Percentiles rank a stretch among this genome's conserved stretches.
These are phyloP conservation scores for Podarcis cretensis DNA, from an alignment of 2,113 vertebrate species.

Conservation along the genomic window DNA sequence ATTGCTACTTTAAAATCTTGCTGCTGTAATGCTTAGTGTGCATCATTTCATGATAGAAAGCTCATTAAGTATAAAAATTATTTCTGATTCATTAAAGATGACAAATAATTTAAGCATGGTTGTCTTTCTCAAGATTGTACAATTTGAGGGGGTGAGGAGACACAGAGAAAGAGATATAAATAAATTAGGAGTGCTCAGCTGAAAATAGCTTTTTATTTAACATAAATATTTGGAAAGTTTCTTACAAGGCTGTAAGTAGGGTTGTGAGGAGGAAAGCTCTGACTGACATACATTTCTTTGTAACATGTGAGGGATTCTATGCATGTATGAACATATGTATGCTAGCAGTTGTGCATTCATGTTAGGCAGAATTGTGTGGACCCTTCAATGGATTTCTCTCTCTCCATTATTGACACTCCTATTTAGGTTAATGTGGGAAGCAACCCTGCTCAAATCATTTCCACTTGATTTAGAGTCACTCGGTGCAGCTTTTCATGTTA, in stretches of 20 bases:
- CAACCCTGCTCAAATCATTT: background rate
- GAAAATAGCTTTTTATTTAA: background rate
- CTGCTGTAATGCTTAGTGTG: constrained; percentile 10
- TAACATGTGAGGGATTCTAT: background rate
- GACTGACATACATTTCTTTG: background rate
- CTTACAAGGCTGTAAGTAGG: background rate
- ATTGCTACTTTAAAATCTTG: constrained; percentile 1
- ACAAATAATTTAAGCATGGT: background rate
- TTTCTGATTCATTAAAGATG: constrained; percentile 35
- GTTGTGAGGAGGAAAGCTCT: too few species aligned
- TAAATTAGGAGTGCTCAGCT: background rate
- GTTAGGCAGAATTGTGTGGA: background rate
- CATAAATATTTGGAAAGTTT: background rate
- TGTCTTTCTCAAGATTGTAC: constrained; percentile 6
- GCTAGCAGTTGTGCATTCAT: background rate
- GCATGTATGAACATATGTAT: background rate
- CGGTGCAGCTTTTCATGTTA: background rate
- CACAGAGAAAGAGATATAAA: background rate
- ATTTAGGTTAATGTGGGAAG: background rate
- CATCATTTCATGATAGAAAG: constrained; percentile 1
- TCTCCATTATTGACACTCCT: background rate
- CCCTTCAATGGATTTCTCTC: background rate
- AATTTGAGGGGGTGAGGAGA: too few species aligned
- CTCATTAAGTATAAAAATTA: constrained; percentile 19
- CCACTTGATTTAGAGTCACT: background rate